Evolutionary conservation across 2,888 invertebrate species (phyloP).

Genomic region (Scaptomyza flava): DNA sequence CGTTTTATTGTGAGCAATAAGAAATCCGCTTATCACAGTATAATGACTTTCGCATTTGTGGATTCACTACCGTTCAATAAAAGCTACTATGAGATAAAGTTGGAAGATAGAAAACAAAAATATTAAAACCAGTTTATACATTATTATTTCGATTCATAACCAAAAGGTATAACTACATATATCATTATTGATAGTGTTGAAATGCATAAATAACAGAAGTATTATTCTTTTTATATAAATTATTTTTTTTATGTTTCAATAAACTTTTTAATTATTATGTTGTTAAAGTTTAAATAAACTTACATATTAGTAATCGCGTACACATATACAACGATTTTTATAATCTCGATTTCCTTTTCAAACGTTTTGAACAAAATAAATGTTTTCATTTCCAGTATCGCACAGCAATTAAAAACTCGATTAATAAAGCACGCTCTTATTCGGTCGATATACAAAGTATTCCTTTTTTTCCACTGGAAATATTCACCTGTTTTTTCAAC

Average conservation of each 20-base stretch:
- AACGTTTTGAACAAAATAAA: slow-evolving; percentile 9
- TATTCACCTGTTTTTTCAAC: slow-evolving; percentile 59
- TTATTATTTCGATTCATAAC: neutral
- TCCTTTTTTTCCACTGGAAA: neutral
- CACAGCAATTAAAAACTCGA: slow-evolving; percentile 13
- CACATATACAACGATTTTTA: neutral
- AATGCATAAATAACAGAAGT: neutral
- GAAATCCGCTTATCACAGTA: neutral
- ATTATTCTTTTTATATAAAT: too few relatives aligned
- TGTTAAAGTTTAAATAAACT: neutral
- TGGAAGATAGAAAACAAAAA: neutral
- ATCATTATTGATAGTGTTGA: neutral
- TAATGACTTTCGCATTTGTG: neutral
- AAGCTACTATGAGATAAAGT: neutral
- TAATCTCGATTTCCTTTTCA: neutral
- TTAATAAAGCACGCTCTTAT: neutral
- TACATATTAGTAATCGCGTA: neutral
- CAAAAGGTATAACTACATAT: neutral
- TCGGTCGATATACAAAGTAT: neutral
- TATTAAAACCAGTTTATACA: neutral
- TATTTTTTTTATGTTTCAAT: too few relatives aligned
- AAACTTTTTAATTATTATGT: neutral
- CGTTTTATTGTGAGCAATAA: slow-evolving; percentile 14
- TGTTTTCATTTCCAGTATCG: slow-evolving; percentile 3
- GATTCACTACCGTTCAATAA: neutral